These are phyloP conservation scores for Anser cygnoides DNA, from an alignment of 2,113 vertebrate genomes.

Conservation along the genomic window DNA sequence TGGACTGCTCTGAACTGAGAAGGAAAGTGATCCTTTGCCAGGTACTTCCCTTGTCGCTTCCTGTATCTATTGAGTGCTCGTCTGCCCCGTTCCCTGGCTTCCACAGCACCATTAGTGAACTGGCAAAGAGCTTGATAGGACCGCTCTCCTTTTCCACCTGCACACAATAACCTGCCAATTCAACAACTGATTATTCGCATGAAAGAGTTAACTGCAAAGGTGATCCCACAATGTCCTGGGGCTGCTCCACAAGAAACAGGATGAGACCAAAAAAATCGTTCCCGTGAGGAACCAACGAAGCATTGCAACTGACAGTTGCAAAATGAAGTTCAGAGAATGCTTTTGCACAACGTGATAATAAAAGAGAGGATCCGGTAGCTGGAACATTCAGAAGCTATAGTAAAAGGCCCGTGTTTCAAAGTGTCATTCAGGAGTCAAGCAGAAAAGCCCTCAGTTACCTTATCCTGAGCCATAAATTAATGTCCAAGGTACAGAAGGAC, in stretches of 20 bases:
- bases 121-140: neutral
- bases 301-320: neutral
- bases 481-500: neutral
- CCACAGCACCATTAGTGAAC: neutral
- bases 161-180: neutral
- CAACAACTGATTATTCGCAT: neutral
- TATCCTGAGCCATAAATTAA: neutral
- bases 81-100: neutral
- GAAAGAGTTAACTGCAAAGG: neutral
- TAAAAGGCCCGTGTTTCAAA: neutral
- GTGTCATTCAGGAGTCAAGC: neutral
- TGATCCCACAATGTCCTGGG: neutral
- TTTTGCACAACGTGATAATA: neutral
- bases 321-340: neutral
- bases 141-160: neutral
- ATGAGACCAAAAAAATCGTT: neutral
- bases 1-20: accelerated
- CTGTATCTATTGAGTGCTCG: neutral
- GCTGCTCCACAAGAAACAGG: accelerated
- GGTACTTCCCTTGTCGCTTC: neutral
- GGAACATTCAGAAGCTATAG: neutral
- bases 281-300: neutral
- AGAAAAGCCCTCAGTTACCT: neutral
- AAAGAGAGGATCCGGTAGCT: neutral
- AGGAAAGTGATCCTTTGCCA: neutral